These are phyloP conservation scores for Corythoichthys intestinalis DNA, from an alignment of 2,113 vertebrate genomes.

Conservation along the genomic window DNA sequence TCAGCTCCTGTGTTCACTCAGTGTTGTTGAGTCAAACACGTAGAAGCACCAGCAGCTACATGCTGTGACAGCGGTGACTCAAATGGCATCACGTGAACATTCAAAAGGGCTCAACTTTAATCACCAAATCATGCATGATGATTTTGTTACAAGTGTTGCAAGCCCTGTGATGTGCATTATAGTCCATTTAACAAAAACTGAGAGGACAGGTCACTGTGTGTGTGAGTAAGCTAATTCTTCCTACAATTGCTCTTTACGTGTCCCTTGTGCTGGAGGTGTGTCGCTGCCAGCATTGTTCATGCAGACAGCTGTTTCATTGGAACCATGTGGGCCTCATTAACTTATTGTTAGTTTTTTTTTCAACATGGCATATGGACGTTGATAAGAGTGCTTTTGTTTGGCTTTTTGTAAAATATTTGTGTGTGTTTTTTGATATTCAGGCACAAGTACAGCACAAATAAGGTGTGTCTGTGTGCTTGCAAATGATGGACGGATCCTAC, in stretches of 20 bases:
- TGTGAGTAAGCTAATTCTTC: slow-evolving; percentile 52
- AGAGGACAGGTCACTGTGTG: slow-evolving; percentile 17
- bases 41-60: not conserved
- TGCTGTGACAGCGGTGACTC: not conserved
- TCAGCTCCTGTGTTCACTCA: slow-evolving; percentile 26
- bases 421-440: slow-evolving; percentile 42
- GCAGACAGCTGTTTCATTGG: slow-evolving; percentile 64
- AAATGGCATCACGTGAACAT: not conserved
- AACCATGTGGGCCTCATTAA: slow-evolving; percentile 36
- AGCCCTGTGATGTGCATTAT: slow-evolving; percentile 26
- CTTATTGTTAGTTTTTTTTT: slow-evolving; percentile 17
- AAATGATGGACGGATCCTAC: slow-evolving; percentile 43
- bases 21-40: slow-evolving; percentile 5
- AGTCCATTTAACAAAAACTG: slow-evolving; percentile 31
- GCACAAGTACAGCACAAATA: slow-evolving; percentile 27
- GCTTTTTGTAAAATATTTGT: slow-evolving; percentile 19
- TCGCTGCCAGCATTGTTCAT: slow-evolving; percentile 70
- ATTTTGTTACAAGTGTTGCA: slow-evolving; percentile 16
- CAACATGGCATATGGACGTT: slow-evolving; percentile 11
- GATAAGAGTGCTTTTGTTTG: slow-evolving; percentile 18
- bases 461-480: slow-evolving; percentile 58
- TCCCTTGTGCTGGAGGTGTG: slow-evolving; percentile 58
- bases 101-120: not conserved
- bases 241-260: slow-evolving; percentile 57
- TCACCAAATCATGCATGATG: not conserved